Percentiles rank a stretch among this genome's conserved stretches.
phyloP scores from a whole-genome alignment of 1,140 invertebrate genomes.

The Drosophila jambulina region DNA sequence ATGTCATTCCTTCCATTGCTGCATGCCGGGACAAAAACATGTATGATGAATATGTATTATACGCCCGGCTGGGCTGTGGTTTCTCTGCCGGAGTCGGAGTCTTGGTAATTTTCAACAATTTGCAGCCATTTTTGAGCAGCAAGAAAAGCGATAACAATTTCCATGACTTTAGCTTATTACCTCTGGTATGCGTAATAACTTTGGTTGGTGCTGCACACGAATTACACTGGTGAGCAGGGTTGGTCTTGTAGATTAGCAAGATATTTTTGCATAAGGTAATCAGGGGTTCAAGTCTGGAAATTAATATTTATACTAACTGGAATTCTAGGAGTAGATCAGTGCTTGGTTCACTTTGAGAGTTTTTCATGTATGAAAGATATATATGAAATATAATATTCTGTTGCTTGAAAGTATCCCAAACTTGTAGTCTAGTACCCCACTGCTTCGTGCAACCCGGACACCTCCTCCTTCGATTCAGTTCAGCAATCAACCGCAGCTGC shows the following conservation, averaged over 20 bases:
- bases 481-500: conserved; percentile 40
- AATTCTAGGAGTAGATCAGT: not conserved
- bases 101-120: conserved; percentile 61
- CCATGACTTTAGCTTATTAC: conserved; percentile 52
- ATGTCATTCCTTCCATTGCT: conserved; percentile 34
- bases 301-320: not conserved
- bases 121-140: conserved; percentile 43
- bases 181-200: conserved; percentile 63
- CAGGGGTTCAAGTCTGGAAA: not conserved
- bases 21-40: conserved; percentile 2
- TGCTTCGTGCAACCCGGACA: not conserved
- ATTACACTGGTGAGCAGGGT: conserved; percentile 30
- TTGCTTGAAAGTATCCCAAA: too few species aligned
- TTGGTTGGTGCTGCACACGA: conserved; percentile 36
- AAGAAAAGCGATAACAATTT: conserved; percentile 54
- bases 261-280: not conserved
- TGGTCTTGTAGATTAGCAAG: not conserved
- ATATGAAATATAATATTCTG: not conserved
- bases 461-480: conserved; percentile 32
- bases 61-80: conserved; percentile 1
- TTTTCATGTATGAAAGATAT: not conserved
- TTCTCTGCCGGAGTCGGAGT: conserved; percentile 2
- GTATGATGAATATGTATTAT: conserved; percentile 39
- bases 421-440: conserved; percentile 1
- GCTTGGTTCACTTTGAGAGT: not conserved